These are phyloP conservation scores for Acromyrmex charruanus DNA, from an alignment of 1,140 invertebrate species.

Conservation along the genomic window DNA sequence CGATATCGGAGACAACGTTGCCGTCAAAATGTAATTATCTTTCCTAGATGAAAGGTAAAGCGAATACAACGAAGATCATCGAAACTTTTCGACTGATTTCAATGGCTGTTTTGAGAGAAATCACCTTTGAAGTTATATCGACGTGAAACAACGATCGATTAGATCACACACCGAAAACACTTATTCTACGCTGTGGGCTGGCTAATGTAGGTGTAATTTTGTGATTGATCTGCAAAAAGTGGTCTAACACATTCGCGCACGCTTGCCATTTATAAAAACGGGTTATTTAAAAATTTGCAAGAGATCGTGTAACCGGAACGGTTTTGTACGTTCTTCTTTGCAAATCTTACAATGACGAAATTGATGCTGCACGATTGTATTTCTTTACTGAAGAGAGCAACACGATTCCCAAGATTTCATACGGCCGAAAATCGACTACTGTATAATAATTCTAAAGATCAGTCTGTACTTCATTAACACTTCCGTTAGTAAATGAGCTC, in stretches of 20 bases:
- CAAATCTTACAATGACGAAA: slow-evolving; percentile 42
- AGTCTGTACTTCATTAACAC: slow-evolving; percentile 71
- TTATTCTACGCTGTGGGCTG: slow-evolving; percentile 58
- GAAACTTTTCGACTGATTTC: slow-evolving; percentile 23
- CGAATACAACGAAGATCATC: not conserved
- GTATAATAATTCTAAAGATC: slow-evolving; percentile 72
- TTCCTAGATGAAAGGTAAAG: slow-evolving; percentile 1
- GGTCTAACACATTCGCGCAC: not conserved
- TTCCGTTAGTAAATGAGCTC: slow-evolving; percentile 49
- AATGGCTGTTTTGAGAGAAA: slow-evolving; percentile 29
- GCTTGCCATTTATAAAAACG: not conserved
- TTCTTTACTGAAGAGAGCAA: slow-evolving; percentile 27
- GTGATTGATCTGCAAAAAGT: slow-evolving; percentile 31
- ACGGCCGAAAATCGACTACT: slow-evolving; percentile 39
- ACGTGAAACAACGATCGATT: slow-evolving; percentile 57
- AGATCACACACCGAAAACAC: slow-evolving; percentile 66
- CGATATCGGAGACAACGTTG: not conserved
- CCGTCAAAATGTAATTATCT: slow-evolving; percentile 4
- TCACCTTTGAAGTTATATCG: not conserved
- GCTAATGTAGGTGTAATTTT: slow-evolving; percentile 48
- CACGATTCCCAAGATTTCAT: slow-evolving; percentile 40
- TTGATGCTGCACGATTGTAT: slow-evolving; percentile 29
- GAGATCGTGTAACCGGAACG: not conserved
- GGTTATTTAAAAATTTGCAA: slow-evolving; percentile 8
- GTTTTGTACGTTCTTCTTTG: not conserved